Evolutionary conservation across 1,140 invertebrate species (phyloP), one percentile per base, ranked within the genome.

Genomic region (Drosophila orena): DNA sequence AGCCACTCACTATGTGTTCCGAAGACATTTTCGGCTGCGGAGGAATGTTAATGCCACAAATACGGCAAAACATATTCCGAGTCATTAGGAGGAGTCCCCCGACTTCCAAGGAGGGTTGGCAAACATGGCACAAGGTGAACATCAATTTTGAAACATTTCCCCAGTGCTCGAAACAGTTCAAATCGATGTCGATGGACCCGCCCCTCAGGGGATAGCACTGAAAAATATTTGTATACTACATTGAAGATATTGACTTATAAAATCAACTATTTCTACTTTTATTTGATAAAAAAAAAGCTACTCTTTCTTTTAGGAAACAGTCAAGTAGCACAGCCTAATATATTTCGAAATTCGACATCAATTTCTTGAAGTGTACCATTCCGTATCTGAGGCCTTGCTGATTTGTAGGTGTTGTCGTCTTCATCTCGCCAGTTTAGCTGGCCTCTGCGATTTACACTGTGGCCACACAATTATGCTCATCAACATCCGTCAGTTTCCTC

Each of bases 391-490:
- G 43, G 8, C 46, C 52, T 30, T 68, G 73, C 72, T 59, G 59
- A 69, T 77, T 77, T 77, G 73, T 77, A 77, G 61, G 60, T 76
- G 72, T 76, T 73, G 81, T 77, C 54, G 47, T 59, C 59, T 72
- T 57, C 69, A 53, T 61, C 52, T 58, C 53, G 34, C 40, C 40
- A 44, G 35, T 47, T 40, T 46, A 38, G 66, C n/a, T 1, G 22
- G 55, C 35, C 30, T 66, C 42, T 54, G 56, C 75, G 81, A 86
- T 78, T 86, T 88, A 60, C 53, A 44, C 79, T 88, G 83, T 88
- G 83, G 83, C 83, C 83, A 88, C 83, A 88, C 83, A 88, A 88
- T 88, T 88, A 88, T 88, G 84, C 77, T 66, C 84, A 69, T 78
- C 74, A 77, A 77, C 83, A 86, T 85, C 74, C 79, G 78, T 85